Base-by-base conservation (phyloP, 2,888 invertebrate genomes). In the Sinotaia quadrata region DNA sequence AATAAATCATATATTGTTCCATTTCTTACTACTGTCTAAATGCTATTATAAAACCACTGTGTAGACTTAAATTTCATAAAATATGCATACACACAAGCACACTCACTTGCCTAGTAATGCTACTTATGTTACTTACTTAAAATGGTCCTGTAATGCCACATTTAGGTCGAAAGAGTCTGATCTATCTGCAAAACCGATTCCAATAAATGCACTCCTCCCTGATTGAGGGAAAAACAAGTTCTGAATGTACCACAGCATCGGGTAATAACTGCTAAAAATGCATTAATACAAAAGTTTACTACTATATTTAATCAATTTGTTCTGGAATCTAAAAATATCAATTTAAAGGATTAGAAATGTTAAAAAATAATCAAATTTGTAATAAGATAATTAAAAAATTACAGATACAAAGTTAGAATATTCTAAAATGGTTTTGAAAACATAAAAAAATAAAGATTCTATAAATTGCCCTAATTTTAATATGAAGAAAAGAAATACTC, bases 91-190 rank as follows among this genome's bases (percentile, higher is more conserved):
- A 57, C 24, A 57, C 31, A 57, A 21, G 24, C 31, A 57, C 31
- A 57, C 24, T 31, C 31, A 57, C 31, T 31, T 33, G 10, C 31
- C 12, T 15, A 57, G 27, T 29, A 7, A 29, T 8, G n/a, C n/a
- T n/a, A n/a, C n/a, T n/a, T n/a, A n/a, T n/a, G n/a, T n/a, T n/a
- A 60, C 85, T 83, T 78, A 90, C 90, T 98, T 98, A 87, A 98
- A 98, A 88, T 98, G 97, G 89, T 98, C 97, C 90, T 98, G 99
- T 63, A 99, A 90, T 47, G 98, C 94, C 34, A 99, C 99, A 90
- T 99, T 98, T 73, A 99, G 91, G 90, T 99, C 99, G 90, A 99
- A 99, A 58, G 98, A 97, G 89, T 99, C 99, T 29, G 97, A 96
- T 78, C 99, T 91, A 88, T 99, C 99, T 1, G 96, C 94, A 90